Evolutionary conservation across 2,113 vertebrate genomes (phyloP).

Genomic region (Fulmarus glacialis): DNA sequence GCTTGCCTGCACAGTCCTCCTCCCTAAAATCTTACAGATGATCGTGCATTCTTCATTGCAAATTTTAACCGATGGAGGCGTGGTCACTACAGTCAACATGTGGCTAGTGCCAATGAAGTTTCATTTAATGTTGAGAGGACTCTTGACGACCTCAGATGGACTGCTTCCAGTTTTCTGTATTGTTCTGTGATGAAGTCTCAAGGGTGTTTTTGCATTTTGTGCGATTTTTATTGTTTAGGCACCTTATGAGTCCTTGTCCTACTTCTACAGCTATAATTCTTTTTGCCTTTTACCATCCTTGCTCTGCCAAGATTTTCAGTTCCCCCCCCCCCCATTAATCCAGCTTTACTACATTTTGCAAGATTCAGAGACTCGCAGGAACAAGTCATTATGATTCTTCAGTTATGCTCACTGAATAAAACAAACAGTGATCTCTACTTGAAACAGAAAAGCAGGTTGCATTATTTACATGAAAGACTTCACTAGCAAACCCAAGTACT

Average conservation of each 20-base stretch:
- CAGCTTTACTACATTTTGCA: background rate
- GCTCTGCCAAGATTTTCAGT: background rate
- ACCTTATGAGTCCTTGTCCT: background rate
- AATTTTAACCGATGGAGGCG: background rate
- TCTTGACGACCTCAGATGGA: background rate
- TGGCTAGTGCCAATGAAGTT: background rate
- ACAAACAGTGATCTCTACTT: background rate
- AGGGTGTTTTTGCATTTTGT: background rate
- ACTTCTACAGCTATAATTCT: background rate
- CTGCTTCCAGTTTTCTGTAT: background rate
- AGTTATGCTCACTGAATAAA: background rate
- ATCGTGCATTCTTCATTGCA: background rate
- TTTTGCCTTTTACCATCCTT: background rate
- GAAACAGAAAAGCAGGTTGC: fast-evolving
- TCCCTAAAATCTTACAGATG: background rate
- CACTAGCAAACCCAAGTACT: background rate
- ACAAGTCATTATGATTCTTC: no score
- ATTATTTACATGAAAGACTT: fast-evolving
- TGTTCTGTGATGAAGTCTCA: background rate
- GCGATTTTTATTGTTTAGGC: background rate
- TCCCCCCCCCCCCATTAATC: no score
- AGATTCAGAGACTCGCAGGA: background rate
- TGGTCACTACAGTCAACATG: background rate
- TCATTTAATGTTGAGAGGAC: background rate
- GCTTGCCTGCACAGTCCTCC: background rate